These are phyloP conservation scores for Piaya cayana DNA, from an alignment of 2,113 vertebrate genomes.

Conservation along the genomic window DNA sequence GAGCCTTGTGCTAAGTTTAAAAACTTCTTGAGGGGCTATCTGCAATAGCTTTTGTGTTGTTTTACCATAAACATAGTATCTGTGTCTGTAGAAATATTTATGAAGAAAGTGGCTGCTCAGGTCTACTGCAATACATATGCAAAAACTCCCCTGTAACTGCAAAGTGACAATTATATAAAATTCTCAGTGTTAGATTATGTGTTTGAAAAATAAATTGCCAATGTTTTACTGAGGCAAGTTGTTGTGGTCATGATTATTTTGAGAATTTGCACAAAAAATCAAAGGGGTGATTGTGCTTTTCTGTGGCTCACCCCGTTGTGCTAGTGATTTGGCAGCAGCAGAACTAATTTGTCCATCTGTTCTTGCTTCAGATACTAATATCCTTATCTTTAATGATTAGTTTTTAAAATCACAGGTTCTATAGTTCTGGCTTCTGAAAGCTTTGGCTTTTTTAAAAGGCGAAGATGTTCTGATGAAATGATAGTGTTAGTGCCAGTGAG, in stretches of 20 bases:
- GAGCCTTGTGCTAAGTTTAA: not conserved
- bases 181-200: not conserved
- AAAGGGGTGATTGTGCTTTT: not conserved
- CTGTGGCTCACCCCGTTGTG: not conserved
- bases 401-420: not conserved
- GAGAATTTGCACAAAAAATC: not conserved
- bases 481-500: not conserved
- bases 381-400: not conserved
- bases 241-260: not conserved
- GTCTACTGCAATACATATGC: not conserved
- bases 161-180: not conserved
- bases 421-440: not conserved
- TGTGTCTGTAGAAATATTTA: not conserved
- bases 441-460: not conserved
- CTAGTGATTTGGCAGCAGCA: not conserved
- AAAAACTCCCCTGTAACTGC: rapidly evolving
- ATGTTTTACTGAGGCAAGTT: not conserved
- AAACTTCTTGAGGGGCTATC: not conserved
- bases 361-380: not conserved
- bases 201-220: not conserved
- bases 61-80: not conserved
- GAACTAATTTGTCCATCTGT: not conserved
- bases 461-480: not conserved
- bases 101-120: not conserved
- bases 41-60: not conserved